Conservation (phyloP, 2,113 vertebrate species). For the Corythornis vintsioides region DNA sequence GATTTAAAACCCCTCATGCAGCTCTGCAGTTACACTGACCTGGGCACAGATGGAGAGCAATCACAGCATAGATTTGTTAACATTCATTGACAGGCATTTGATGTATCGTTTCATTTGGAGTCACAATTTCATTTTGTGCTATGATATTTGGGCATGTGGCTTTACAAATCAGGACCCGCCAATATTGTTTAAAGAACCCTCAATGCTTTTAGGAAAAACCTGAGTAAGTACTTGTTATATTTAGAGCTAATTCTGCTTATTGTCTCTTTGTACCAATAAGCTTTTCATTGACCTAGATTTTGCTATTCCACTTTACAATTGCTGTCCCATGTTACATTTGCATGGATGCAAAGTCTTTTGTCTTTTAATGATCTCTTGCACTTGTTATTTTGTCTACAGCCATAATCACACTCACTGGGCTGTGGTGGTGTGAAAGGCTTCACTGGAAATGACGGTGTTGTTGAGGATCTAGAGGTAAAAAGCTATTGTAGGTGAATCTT, state of each 20-base stretch:
- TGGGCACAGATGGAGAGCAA: rapidly evolving
- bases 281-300: slow-evolving; percentile 63
- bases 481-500: not conserved
- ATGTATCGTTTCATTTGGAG: not conserved
- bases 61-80: rapidly evolving
- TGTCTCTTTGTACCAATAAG: slow-evolving; percentile 21
- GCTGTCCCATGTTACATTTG: not conserved
- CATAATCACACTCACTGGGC: not conserved
- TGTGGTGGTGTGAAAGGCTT: not conserved
- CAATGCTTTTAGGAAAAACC: not conserved
- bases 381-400: not conserved
- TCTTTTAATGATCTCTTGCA: not conserved
- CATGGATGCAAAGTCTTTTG: slow-evolving; percentile 31
- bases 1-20: rapidly evolving
- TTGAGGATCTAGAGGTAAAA: not conserved
- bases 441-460: rapidly evolving
- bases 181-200: slow-evolving; percentile 5
- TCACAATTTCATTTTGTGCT: not conserved
- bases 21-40: not conserved
- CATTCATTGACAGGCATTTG: not conserved
- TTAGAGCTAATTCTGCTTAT: slow-evolving; percentile 56
- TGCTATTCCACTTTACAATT: slow-evolving; percentile 45
- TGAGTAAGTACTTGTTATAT: slow-evolving; percentile 60
- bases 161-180: not conserved
- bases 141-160: not conserved